These are phyloP conservation scores for Macrostomum lignano DNA, from an alignment of 1,140 invertebrate species.

Conservation along the genomic window DNA sequence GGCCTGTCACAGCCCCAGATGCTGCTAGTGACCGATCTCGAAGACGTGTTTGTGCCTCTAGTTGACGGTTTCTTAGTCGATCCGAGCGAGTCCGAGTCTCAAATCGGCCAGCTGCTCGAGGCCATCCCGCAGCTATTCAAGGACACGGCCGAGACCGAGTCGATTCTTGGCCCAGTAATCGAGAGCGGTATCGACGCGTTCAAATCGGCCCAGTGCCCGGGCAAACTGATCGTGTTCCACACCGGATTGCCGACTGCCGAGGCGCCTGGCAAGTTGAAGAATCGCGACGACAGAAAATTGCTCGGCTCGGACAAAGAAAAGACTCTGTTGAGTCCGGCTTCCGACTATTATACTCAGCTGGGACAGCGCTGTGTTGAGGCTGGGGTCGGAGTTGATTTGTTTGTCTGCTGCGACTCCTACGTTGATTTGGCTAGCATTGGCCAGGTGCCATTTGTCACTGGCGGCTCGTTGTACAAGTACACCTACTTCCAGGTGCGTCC, in stretches of 20 bases:
- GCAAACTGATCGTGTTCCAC: slow-evolving; percentile 82
- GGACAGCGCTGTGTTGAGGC: slow-evolving; percentile 62
- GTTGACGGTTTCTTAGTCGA: slow-evolving; percentile 76
- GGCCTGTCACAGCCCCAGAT: slow-evolving; percentile 61
- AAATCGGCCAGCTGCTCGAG: slow-evolving; percentile 37
- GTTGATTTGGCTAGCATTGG: slow-evolving; percentile 72
- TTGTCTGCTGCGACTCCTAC: slow-evolving; percentile 76
- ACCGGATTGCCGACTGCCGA: slow-evolving; percentile 66
- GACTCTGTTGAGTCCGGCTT: slow-evolving; percentile 15
- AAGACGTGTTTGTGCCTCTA: slow-evolving; percentile 86
- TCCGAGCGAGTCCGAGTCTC: slow-evolving; percentile 16
- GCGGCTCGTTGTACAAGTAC: slow-evolving; percentile 77
- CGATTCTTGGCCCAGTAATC: slow-evolving; percentile 71
- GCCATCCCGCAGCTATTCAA: slow-evolving; percentile 69
- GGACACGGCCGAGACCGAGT: slow-evolving; percentile 74
- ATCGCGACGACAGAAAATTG: slow-evolving; percentile 73
- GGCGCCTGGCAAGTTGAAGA: slow-evolving; percentile 75
- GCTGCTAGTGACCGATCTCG: slow-evolving; percentile 80
- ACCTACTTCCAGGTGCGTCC: slow-evolving; percentile 65
- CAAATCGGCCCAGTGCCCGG: slow-evolving; percentile 49
- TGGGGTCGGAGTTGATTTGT: slow-evolving; percentile 66
- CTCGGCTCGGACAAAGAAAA: slow-evolving; percentile 72
- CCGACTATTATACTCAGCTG: slow-evolving; percentile 58
- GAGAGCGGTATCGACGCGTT: slow-evolving; percentile 76
- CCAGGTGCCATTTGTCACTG: slow-evolving; percentile 63